Evolutionary conservation across 2,113 vertebrate genomes (phyloP), one percentile per base, ranked within the genome.

Genomic region (Stomatorhinus ivindoensis): DNA sequence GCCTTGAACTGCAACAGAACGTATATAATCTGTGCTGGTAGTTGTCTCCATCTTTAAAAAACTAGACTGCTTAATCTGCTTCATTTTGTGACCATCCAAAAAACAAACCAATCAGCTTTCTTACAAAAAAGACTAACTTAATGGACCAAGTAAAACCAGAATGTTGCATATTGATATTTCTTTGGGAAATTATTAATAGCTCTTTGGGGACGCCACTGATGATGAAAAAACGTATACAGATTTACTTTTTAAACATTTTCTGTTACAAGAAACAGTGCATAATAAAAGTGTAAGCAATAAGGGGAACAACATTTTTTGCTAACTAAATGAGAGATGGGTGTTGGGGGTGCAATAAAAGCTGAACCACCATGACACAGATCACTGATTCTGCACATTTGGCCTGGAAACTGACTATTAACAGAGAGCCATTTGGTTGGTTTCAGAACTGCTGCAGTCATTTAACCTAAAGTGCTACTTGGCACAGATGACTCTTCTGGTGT

Each of bases 361-460:
- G 47, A 50, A 27, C 47, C 47, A 48, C 84, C 24, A 86, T 50
- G 3, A 86, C 47, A 86, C 84, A 86, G 46, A 86, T 86, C 84
- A 86, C n/a, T 86, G 48, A 51, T 50, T 50, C 48, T 51, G 84
- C n/a, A 51, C n/a, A 86, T 86, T 51, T 86, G 3, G 47, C 10
- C 3, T 27, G 1, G 46, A 50, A 51, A 13, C 46, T 86, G 48
- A 47, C 27, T 50, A 86, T 86, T 86, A 86, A 5, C 84, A 50
- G 58, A 65, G 42, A 88, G 39, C 21, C 42, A 47, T 86, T 86
- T 86, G 84, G 53, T 55, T 87, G n/a, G 7, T 87, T 58, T 87
- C 51, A 87, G 51, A 42, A 55, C 39, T 39, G 31, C 31, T 42
- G 39, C 51, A 55, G 13, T 24, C n/a, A 58, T 87, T 53, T 87